phyloP scores from a whole-genome alignment of 2,113 vertebrate species.

The Austrofundulus limnaeus region DNA sequence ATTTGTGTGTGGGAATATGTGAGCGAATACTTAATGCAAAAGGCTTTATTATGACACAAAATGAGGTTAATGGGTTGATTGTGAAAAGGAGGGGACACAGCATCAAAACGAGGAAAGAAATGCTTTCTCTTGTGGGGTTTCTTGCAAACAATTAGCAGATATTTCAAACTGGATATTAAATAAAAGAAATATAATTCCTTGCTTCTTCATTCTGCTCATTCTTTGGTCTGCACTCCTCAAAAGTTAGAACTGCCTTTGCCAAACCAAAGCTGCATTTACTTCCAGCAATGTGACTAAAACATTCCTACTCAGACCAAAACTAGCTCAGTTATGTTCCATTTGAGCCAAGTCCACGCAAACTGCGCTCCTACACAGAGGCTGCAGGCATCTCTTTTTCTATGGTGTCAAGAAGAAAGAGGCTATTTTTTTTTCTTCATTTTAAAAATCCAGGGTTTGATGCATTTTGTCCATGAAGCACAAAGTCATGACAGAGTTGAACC shows the following conservation, averaged over 20 bases:
- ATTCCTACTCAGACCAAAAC: conserved; percentile 68
- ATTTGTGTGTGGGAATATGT: conserved; percentile 37
- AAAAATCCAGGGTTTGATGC: not conserved
- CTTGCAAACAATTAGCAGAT: no score
- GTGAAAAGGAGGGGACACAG: not conserved
- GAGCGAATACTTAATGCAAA: conserved; percentile 19
- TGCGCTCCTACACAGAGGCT: conserved; percentile 33
- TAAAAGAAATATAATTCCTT: not conserved
- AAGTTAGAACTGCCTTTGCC: conserved; percentile 6
- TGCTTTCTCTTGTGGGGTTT: not conserved
- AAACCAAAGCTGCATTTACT: conserved; percentile 20
- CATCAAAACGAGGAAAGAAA: not conserved
- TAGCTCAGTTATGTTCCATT: conserved; percentile 59
- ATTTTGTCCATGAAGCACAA: conserved; percentile 35
- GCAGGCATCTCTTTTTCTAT: conserved; percentile 30
- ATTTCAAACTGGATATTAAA: no score
- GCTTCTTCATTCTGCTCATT: conserved; percentile 15
- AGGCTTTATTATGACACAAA: conserved; percentile 2
- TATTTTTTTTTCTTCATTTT: not conserved
- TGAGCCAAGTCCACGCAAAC: conserved; percentile 30
- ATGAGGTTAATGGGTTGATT: conserved; percentile 7
- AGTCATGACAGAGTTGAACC: conserved; percentile 4
- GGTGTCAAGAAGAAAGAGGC: conserved; percentile 25
- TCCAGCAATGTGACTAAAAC: conserved; percentile 59
- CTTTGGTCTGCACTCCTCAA: conserved; percentile 8